Evolutionary conservation across 2,113 vertebrate genomes (phyloP), one percentile per base, ranked within the genome.

Genomic region (Phoxinus phoxinus): DNA sequence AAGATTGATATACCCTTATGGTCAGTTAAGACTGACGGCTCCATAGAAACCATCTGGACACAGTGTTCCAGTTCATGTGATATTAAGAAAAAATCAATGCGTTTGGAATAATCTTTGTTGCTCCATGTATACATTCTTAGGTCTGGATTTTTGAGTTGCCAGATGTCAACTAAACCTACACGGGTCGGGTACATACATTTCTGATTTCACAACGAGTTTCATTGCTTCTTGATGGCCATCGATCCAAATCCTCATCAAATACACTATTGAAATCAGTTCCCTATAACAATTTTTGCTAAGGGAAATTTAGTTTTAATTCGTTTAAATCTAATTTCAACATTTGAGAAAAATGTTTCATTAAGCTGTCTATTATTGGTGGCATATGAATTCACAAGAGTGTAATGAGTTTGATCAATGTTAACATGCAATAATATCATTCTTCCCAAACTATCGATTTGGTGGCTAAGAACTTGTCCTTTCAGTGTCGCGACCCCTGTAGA

Each of bases 221-320:
- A 10, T 35, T 69, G 65, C 32, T 71, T 37, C 32, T 37, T 71
- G 67, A 37, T 71, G 67, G 67, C 67, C 67, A 71, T 23, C 67
- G 5, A 71, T 71, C 67, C 8, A 71, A 37, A 21, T 35, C 32
- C 10, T 71, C 32, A 37, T 67, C 27, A 67, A 17, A 32, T 6
- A 67, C 63, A 67, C 63, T 32, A 67, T 67, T 32, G 2, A 67
- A 67, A 15, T 67, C 63, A 17, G 27, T 15, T 6, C 63, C 27
- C 63, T 30, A 35, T 65, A 69, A n/a, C 12, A 19, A 69, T 69
- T 19, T 69, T 69, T 19, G 30, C 30, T 15, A 35, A 6, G 12
- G 17, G 30, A 19, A 69, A 69, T 35, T 35, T 69, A 9, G 35
- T 35, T 8, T 35, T 69, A 1, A 35, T 35, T 35, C 9, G 30